These are phyloP conservation scores for Cheilosia urbana DNA, from an alignment of 2,888 invertebrate species.

Conservation along the genomic window DNA sequence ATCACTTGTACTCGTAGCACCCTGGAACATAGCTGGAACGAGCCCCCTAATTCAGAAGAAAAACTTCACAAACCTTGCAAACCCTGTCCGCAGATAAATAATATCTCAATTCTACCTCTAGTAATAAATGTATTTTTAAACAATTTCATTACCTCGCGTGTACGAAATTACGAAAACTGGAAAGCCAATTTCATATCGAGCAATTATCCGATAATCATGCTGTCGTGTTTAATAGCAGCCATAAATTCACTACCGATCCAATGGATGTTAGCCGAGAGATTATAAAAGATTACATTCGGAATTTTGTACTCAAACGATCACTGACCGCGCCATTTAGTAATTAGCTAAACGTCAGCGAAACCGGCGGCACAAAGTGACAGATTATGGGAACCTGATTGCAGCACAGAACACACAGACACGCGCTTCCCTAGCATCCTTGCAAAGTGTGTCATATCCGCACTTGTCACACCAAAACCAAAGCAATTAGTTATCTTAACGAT, in stretches of 20 bases:
- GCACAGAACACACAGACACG: neutral
- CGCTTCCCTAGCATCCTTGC: conserved; percentile 4
- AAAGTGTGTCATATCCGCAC: conserved; percentile 18
- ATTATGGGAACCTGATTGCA: conserved; percentile 14
- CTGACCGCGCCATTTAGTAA: neutral
- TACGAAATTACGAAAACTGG: neutral
- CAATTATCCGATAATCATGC: conserved; percentile 36
- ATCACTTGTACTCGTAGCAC: too few species aligned
- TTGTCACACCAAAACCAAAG: conserved; percentile 11
- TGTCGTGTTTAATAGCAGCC: conserved; percentile 25
- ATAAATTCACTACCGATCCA: conserved; percentile 22
- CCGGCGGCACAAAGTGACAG: conserved; percentile 1
- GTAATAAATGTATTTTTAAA: conserved; percentile 1
- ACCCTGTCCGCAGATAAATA: too few species aligned
- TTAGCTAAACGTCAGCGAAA: conserved; percentile 4
- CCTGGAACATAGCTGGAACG: too few species aligned
- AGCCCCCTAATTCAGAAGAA: too few species aligned
- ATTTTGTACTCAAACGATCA: neutral
- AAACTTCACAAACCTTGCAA: too few species aligned
- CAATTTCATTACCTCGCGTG: conserved; percentile 1
- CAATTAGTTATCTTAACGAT: conserved; percentile 43
- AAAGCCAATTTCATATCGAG: conserved; percentile 7
- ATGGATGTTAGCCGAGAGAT: conserved; percentile 6
- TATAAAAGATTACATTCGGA: conserved; percentile 14
- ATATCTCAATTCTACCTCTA: neutral